Percentiles rank a stretch among this genome's conserved stretches.
These are phyloP conservation scores for Vireo griseus DNA, from an alignment of 2,797 vertebrate genomes.

Conservation along the genomic window DNA sequence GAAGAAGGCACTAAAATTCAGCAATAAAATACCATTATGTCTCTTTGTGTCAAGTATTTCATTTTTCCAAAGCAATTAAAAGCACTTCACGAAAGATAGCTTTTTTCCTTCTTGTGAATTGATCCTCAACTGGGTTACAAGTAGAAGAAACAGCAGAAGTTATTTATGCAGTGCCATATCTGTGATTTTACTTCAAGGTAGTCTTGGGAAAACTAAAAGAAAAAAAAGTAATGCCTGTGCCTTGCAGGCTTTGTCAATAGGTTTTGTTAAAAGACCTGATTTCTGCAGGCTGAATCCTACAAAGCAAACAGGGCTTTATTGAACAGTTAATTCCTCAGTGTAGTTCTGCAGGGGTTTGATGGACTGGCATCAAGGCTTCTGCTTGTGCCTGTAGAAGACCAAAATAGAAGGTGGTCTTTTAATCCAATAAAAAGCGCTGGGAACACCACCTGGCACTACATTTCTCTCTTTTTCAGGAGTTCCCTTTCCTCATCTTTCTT, in stretches of 20 bases:
- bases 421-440: neutral
- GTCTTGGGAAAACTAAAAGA: neutral
- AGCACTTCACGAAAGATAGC: neutral
- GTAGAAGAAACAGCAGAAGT: neutral
- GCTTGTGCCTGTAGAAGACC: neutral
- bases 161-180: neutral
- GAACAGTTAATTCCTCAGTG: neutral
- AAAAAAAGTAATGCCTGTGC: neutral
- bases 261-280: neutral
- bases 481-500: neutral
- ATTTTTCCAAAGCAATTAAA: neutral
- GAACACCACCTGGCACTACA: neutral
- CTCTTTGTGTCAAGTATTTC: neutral
- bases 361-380: neutral
- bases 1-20: neutral
- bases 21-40: neutral
- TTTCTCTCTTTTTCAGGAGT: neutral
- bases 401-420: neutral
- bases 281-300: neutral
- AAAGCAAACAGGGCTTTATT: neutral
- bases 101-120: neutral
- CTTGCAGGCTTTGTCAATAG: neutral
- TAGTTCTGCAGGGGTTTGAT: neutral
- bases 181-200: neutral
- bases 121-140: neutral